Evolutionary conservation across 2,113 vertebrate species (phyloP), one percentile per base, ranked within the genome.

Genomic region (Protobothrops mucrosquamatus): DNA sequence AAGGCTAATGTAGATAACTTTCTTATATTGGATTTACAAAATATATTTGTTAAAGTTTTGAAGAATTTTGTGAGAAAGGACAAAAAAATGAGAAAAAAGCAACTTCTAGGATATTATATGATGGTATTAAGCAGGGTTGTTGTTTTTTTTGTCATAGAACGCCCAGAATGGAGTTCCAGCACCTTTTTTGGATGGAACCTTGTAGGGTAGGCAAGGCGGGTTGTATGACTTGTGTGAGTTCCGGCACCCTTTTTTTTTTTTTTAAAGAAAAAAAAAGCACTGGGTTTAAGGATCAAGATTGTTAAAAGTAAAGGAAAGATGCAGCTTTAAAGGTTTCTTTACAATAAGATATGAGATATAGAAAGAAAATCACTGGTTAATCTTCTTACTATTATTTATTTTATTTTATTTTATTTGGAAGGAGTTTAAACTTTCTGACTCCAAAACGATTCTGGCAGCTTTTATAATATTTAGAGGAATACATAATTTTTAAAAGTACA

Each of bases 341-440:
- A 69, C 34, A 64, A n/a, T n/a, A 69, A 69, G 29, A 69, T 4
- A 34, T 15, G 29, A 69, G 64, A 34, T 34, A 69, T 15, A 14
- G 57, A n/a, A 34, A 64, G 64, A 69, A 69, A 69, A 69, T 57
- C 93, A 94, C 90, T 18, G 22, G 34, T 81, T 81, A 81, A 81
- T 81, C 74, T 81, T 81, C 43, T 43, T 81, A 81, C 6, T 22
- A 43, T 39, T 22, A 43, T 81, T 81, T 81, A 43, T 81, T 81
- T 81, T 18, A 43, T 81, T 43, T 43, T 34, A 81, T 43, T 81
- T 81, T 34, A 81, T 43, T 81, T 81, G 18, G 39, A 51, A 39
- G 74, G 74, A 39, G 7, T 81, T 81, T 81, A 81, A 34, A 39
- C 74, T 81, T 20, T 18, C 74, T 81, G 74, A 22, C 34, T 81